These are phyloP conservation scores for Artemisiospiza belli DNA, from an alignment of 2,113 vertebrate genomes.

Conservation along the genomic window DNA sequence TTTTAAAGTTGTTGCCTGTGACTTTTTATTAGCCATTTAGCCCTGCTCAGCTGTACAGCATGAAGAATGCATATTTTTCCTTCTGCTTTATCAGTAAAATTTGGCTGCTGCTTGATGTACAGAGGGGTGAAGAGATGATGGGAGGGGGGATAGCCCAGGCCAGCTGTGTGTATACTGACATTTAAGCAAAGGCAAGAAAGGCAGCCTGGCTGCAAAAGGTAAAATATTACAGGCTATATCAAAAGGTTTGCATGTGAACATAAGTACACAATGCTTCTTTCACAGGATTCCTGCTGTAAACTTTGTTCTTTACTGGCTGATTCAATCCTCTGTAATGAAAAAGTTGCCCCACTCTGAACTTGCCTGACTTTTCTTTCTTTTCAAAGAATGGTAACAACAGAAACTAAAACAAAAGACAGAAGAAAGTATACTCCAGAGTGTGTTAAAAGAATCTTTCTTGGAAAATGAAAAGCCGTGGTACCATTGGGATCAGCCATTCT, in stretches of 20 bases:
- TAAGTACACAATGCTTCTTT: neutral
- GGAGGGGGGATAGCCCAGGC: neutral
- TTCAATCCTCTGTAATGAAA: slow-evolving; percentile 36
- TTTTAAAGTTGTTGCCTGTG: neutral
- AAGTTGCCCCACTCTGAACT: slow-evolving; percentile 35
- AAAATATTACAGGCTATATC: neutral
- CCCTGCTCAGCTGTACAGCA: neutral
- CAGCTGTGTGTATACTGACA: neutral
- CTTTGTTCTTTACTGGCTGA: neutral
- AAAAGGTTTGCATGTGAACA: neutral
- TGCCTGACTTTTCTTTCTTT: neutral
- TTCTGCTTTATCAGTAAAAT: neutral
- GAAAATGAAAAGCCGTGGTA: slow-evolving; percentile 6
- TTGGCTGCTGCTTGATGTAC: neutral
- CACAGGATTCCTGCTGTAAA: slow-evolving; percentile 10
- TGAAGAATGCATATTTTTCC: neutral
- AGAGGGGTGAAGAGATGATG: neutral
- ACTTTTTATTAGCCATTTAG: neutral
- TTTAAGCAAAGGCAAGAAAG: neutral
- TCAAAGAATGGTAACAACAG: neutral
- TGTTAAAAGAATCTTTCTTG: slow-evolving; percentile 16
- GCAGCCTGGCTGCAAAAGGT: neutral
- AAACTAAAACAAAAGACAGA: slow-evolving; percentile 34
- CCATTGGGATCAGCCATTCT: neutral
- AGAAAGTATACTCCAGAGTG: neutral